phyloP scores from a whole-genome alignment of 2,797 vertebrate genomes.

The Eulemur coronatus region DNA sequence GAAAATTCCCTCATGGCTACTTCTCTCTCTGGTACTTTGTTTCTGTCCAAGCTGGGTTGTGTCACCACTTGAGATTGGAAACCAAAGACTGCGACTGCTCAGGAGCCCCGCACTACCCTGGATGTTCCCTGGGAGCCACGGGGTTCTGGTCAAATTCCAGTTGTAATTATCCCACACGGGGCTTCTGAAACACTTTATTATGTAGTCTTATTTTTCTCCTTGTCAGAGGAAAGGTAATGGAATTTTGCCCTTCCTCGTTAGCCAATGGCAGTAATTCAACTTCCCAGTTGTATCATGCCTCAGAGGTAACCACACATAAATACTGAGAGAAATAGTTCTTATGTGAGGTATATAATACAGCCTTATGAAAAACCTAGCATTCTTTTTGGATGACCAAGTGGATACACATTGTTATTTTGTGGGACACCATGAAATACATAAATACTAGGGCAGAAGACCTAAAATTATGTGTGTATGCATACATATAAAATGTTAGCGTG shows the following conservation, averaged over 20 bases:
- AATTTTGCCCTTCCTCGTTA: background rate
- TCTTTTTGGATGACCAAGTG: background rate
- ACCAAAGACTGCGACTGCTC: background rate
- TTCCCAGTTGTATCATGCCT: background rate
- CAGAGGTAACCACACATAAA: background rate
- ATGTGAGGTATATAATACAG: background rate
- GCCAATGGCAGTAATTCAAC: background rate
- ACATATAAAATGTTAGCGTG: background rate
- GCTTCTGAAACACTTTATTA: background rate
- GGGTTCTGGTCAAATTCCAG: background rate
- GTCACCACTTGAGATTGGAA: background rate
- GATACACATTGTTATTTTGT: background rate
- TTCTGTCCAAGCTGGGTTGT: background rate
- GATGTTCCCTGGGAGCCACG: background rate
- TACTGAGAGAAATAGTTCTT: background rate
- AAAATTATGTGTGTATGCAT: background rate
- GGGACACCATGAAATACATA: background rate
- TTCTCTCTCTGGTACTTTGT: background rate
- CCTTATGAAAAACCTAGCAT: background rate
- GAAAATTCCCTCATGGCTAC: background rate
- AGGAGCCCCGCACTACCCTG: accelerated
- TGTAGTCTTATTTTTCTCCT: background rate
- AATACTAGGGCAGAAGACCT: background rate
- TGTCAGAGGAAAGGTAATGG: background rate
- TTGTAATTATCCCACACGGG: background rate